Conservation (phyloP, 2,888 invertebrate genomes). For the Acrobeloides nanus region DNA sequence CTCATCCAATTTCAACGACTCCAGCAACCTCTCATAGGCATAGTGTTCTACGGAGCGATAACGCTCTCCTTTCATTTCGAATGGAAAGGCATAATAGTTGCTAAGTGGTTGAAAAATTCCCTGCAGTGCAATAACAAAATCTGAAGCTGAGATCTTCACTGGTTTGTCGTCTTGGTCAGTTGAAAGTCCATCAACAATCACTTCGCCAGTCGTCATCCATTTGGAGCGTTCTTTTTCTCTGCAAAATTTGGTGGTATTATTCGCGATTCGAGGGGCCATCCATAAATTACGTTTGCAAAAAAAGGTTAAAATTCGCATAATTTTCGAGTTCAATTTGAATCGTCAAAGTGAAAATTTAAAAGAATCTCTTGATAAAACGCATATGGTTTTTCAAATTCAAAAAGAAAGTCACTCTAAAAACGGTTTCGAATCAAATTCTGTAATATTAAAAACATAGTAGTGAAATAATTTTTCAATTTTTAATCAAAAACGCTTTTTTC, state of each 20-base stretch:
- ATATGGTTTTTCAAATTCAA: too few relatives aligned
- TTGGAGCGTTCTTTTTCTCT: constrained; percentile 22
- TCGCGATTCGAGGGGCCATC: too few relatives aligned
- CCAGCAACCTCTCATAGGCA: constrained; percentile 43
- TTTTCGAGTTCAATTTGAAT: too few relatives aligned
- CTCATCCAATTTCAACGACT: constrained; percentile 38
- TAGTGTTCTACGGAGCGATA: constrained; percentile 52
- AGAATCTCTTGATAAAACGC: too few relatives aligned
- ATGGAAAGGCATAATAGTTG: constrained; percentile 41
- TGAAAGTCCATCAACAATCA: constrained; percentile 37
- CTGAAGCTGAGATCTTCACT: constrained; percentile 35
- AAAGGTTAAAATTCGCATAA: too few relatives aligned
- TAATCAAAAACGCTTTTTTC: background rate
- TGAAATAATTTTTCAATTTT: background rate
- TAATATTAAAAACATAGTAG: constrained; percentile 9
- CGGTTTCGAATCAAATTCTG: too few relatives aligned
- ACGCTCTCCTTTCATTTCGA: constrained; percentile 37
- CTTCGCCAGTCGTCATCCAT: constrained; percentile 21
- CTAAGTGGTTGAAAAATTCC: constrained; percentile 48
- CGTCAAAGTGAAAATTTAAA: too few relatives aligned
- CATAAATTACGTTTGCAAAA: too few relatives aligned
- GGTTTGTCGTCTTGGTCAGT: constrained; percentile 38
- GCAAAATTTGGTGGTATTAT: too few relatives aligned
- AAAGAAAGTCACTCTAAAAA: too few relatives aligned
- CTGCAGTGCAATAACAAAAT: constrained; percentile 33